Base-by-base conservation (phyloP, 2,888 invertebrate species). In the Volucella bombylans region DNA sequence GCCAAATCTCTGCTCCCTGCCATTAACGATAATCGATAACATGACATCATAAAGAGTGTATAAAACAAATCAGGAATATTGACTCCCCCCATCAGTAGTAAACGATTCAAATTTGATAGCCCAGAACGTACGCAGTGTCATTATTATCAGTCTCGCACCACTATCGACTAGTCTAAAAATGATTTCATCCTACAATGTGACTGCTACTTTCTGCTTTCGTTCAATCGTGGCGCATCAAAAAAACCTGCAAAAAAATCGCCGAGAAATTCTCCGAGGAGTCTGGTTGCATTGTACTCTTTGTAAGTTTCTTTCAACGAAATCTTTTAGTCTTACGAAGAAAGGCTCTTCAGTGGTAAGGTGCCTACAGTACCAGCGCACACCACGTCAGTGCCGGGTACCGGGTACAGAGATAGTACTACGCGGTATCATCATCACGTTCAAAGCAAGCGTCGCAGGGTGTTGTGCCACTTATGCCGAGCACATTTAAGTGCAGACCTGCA, bases 201-300 rank as follows among this genome's bases (percentile, higher is more conserved):
- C 96, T 89, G 95, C 96, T 89, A 97, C 97, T 86, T n/a, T n/a
- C n/a, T n/a, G n/a, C n/a, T n/a, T 94, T 96, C 91, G 92, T 96
- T 87, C 96, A 96, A 92, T 95, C 96, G 90, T 96, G 96, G 95
- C 93, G 96, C 72, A 93, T 96, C 86, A 94, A 94, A 67, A 94
- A 94, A 38, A 93, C 96, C 85, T 94, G 94, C 89, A 93, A 94
- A 88, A 95, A 95, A 88, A 93, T 97, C 62, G 93, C 94, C 47
- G 94, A 94, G 88, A 94, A 94, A 87, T 89, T 94, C 62, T 92
- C 91, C 68, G 93, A 93, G 67, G 93, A 94, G 76, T 93, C 94
- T 8, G 94, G 94, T 90, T n/a, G n/a, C n/a, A n/a, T n/a, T n/a
- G n/a, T n/a, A n/a, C n/a, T n/a, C n/a, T n/a, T n/a, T n/a, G n/a